Evolutionary conservation across 2,113 vertebrate genomes (phyloP), one percentile per base, ranked within the genome.

Genomic region (Nycticorax nycticorax): DNA sequence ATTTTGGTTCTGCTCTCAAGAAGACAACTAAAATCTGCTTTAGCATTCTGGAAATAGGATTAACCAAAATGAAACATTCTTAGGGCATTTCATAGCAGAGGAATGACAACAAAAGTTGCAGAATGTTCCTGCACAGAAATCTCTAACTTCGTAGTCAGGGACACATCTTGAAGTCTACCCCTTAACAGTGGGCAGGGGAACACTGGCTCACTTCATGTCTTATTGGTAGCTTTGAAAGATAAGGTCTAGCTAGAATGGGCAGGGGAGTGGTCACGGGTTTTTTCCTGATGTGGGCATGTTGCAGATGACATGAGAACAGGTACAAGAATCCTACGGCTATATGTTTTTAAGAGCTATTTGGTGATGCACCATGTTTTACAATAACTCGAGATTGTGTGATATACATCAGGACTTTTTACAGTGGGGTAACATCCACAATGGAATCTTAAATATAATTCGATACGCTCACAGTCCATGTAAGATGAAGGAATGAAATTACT

Each of bases 211-310:
- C 75, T 43, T 57, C 18, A 43, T 20, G n/a, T 28, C 59, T 30
- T 45, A 15, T 12, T 41, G 20, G 10, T 37, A 33, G 2, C 20
- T 71, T 62, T 69, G 76, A 57, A 85, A 69, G 17, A 35, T 1
- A 12, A 3, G 1, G 5, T 48, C 32, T 41, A 73, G 6, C 3
- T 71, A 28, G 8, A 88, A 50, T 1, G 2, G 4, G 16, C 41
- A 57, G 7, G 7, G 6, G 4, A 73, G 12, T 4, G 13, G 3
- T 30, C 22, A 32, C 12, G 11, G 1, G 0, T 19, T 43, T 39
- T 73, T 73, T 55, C 43, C 24, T 77, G 24, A 37, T 57, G 19
- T 21, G 66, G 9, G 2, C 8, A 8, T n/a, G 11, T 23, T 81
- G 14, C 18, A 84, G 15, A 16, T 62, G 8, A 37, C 23, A 11